Conservation (phyloP, 2,113 vertebrate genomes). For the Dascyllus trimaculatus region DNA sequence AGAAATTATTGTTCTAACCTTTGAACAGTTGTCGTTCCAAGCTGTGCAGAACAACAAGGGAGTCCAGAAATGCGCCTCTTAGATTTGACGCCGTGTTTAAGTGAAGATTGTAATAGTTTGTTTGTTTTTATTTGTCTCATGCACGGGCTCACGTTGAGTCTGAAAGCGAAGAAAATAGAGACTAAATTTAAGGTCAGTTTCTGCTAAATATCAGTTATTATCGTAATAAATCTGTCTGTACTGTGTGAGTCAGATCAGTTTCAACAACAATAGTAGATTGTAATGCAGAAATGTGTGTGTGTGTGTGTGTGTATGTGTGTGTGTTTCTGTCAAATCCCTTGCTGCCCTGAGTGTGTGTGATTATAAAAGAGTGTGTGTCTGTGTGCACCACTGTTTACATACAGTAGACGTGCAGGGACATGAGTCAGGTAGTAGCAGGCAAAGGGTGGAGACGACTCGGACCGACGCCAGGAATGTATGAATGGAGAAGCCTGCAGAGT, state of each 20-base stretch:
- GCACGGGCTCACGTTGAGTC: too few species aligned
- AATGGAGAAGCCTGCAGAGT: slow-evolving; percentile 64
- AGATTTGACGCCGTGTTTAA: too few species aligned
- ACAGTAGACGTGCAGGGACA: slow-evolving; percentile 45
- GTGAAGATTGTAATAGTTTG: too few species aligned
- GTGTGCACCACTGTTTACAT: slow-evolving; percentile 52
- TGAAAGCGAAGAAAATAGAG: too few species aligned
- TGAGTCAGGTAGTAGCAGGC: slow-evolving; percentile 70
- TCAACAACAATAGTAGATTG: not conserved
- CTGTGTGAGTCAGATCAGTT: not conserved
- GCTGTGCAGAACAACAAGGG: not conserved
- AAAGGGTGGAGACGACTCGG: slow-evolving; percentile 67
- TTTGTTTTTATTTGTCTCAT: too few species aligned
- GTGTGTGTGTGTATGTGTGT: not conserved
- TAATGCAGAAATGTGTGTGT: slow-evolving; percentile 9
- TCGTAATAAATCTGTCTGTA: not conserved
- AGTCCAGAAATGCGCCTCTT: too few species aligned
- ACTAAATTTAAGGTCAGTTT: too few species aligned
- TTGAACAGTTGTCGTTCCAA: not conserved
- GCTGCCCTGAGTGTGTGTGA: not conserved
- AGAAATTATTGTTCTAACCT: not conserved
- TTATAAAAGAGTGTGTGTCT: not conserved
- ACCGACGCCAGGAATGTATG: slow-evolving; percentile 68
- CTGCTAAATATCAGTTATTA: too few species aligned
- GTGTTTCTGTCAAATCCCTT: not conserved